A percentile compares a stretch with the other conserved stretches of the same genome.
phyloP scores from a whole-genome alignment of 2,113 vertebrate species.

The Dolichotis patagonum region DNA sequence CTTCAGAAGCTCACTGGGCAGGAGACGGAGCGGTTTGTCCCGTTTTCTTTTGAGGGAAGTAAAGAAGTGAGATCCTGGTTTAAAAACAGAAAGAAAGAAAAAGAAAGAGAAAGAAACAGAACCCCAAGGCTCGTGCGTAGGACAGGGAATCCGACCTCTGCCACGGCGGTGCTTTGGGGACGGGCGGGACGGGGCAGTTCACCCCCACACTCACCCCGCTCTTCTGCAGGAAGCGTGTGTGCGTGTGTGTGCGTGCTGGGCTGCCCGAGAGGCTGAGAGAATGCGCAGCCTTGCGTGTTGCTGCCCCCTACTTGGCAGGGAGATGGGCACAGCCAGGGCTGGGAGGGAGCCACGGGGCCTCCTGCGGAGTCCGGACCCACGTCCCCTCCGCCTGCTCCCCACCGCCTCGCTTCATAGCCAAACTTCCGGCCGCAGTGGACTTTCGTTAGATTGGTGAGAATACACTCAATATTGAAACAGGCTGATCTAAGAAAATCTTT shows the following conservation, averaged over 20 bases:
- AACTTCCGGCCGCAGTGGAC: neutral
- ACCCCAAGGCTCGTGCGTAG: neutral
- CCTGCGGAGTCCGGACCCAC: neutral
- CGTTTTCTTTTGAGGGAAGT: conserved; percentile 48
- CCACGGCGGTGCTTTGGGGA: conserved; percentile 61
- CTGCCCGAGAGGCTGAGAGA: conserved; percentile 63
- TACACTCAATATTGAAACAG: neutral
- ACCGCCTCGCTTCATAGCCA: neutral
- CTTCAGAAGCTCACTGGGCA: neutral
- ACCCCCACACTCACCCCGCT: conserved; percentile 59
- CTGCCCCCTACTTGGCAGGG: conserved; percentile 87
- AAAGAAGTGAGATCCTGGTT: conserved; percentile 12
- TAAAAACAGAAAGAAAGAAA: no score
- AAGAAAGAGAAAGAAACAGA: conserved; percentile 33
- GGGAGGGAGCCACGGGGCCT: neutral
- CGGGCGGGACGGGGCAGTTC: conserved; percentile 52
- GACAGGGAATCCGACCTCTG: conserved; percentile 40
- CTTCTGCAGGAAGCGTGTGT: no score
- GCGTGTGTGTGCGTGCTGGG: neutral
- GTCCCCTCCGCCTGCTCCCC: neutral
- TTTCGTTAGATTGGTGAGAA: neutral
- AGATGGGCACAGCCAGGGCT: conserved; percentile 79
- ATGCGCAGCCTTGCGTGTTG: conserved; percentile 86
- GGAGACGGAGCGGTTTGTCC: neutral
- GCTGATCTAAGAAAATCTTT: neutral